Evolutionary conservation across 92 coral and sea anemone species (phyloP).

Genomic region (Epizoanthus illoricatus): DNA sequence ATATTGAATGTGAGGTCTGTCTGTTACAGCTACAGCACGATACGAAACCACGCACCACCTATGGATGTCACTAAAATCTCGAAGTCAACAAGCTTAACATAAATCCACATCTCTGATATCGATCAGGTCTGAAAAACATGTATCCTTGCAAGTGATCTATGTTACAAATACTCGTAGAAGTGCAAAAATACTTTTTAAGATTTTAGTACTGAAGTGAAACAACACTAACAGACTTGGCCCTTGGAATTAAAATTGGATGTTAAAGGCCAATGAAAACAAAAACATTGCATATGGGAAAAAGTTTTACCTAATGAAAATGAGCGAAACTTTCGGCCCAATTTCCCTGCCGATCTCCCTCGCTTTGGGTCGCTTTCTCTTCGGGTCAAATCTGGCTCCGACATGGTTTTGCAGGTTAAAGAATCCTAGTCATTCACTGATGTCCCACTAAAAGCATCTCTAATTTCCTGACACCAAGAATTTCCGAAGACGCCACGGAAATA

Average conservation of each 20-base stretch:
- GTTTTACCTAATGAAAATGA: conserved; percentile 26
- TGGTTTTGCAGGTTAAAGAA: not conserved
- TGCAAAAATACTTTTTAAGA: not conserved
- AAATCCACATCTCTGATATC: too few species aligned
- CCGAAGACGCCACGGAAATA: conserved; percentile 1
- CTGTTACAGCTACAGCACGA: not conserved
- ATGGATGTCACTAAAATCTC: too few species aligned
- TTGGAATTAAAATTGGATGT: too few species aligned
- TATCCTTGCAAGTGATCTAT: too few species aligned
- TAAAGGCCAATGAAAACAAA: not conserved
- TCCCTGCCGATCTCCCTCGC: conserved; percentile 13
- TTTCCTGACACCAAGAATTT: not conserved
- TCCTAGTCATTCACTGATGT: not conserved
- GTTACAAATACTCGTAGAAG: not conserved
- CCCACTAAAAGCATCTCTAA: not conserved
- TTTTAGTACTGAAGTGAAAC: not conserved
- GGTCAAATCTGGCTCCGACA: conserved; percentile 36
- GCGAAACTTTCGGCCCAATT: conserved; percentile 29
- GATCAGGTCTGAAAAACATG: too few species aligned
- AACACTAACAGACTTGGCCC: not conserved
- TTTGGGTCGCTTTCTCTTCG: not conserved
- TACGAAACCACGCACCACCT: too few species aligned
- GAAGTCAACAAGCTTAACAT: too few species aligned
- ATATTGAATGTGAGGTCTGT: not conserved
- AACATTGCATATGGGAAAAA: not conserved